Evolutionary conservation across 2,113 vertebrate genomes (phyloP).

Genomic region (Dipodomys ordii): DNA sequence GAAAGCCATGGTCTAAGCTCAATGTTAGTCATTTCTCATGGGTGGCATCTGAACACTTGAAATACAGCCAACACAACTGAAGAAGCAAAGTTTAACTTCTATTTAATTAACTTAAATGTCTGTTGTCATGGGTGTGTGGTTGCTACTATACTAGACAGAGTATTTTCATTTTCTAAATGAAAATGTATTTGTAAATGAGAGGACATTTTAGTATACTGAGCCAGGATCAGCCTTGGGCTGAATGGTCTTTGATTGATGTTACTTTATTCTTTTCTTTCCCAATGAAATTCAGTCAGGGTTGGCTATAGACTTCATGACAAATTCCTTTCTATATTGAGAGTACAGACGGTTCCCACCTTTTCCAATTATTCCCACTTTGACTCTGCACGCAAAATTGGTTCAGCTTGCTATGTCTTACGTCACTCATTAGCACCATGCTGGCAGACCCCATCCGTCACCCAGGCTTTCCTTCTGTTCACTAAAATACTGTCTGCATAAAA

Average conservation of each 20-base stretch:
- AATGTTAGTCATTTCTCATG: not conserved
- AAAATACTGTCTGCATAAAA: not conserved
- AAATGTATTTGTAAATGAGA: not conserved
- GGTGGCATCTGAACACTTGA: not conserved
- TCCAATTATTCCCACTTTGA: not conserved
- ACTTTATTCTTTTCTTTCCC: not conserved
- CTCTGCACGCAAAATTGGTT: not conserved
- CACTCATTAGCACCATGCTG: not conserved
- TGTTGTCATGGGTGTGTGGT: not conserved
- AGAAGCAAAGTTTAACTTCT: not conserved
- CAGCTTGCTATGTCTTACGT: fast-evolving
- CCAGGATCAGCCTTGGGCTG: not conserved
- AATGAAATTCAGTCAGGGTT: not conserved
- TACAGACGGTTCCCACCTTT: not conserved
- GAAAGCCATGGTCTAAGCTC: not conserved
- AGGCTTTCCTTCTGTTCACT: not conserved
- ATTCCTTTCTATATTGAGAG: not conserved
- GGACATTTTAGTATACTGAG: not conserved
- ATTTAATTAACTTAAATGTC: not conserved
- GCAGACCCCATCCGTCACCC: no score
- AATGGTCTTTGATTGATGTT: not conserved
- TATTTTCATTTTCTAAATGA: not conserved
- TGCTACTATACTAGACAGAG: not conserved
- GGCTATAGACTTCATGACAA: not conserved
- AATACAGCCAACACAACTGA: not conserved